phyloP scores from a whole-genome alignment of 2,888 invertebrate genomes.

The Caradrina clavipalpis region DNA sequence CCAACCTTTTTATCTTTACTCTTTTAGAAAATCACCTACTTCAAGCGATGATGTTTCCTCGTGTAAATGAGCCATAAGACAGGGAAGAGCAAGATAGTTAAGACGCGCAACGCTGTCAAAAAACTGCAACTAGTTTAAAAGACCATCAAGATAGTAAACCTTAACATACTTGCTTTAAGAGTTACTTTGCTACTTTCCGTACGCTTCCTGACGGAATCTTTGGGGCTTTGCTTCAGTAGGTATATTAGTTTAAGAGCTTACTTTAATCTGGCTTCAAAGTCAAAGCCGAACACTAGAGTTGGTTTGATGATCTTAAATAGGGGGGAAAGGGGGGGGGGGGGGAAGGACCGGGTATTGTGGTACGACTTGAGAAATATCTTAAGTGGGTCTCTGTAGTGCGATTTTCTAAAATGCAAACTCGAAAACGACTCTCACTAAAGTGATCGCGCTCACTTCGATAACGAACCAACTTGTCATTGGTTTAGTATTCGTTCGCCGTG shows the following conservation, averaged over 20 bases:
- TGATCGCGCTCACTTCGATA: too few species aligned
- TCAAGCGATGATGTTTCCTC: not conserved
- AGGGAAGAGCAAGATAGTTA: not conserved
- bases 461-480: too few species aligned
- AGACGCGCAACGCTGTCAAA: conserved; percentile 5
- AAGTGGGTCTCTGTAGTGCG: too few species aligned
- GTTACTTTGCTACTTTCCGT: conserved; percentile 4
- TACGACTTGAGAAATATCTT: not conserved
- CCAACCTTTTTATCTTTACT: not conserved
- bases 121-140: conserved; percentile 32
- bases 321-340: too few species aligned
- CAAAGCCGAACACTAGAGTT: not conserved
- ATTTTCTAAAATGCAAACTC: too few species aligned
- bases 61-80: not conserved
- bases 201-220: not conserved
- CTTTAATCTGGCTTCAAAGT: conserved; percentile 14
- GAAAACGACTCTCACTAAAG: too few species aligned
- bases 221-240: conserved; percentile 1
- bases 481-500: too few species aligned
- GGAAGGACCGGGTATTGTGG: not conserved
- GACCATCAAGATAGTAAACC: conserved; percentile 17
- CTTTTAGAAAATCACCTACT: not conserved
- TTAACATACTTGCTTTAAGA: not conserved
- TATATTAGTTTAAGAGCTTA: conserved; percentile 23
- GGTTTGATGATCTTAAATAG: not conserved